Base-by-base conservation (phyloP, 2,113 vertebrate species). In the Zeus faber region DNA sequence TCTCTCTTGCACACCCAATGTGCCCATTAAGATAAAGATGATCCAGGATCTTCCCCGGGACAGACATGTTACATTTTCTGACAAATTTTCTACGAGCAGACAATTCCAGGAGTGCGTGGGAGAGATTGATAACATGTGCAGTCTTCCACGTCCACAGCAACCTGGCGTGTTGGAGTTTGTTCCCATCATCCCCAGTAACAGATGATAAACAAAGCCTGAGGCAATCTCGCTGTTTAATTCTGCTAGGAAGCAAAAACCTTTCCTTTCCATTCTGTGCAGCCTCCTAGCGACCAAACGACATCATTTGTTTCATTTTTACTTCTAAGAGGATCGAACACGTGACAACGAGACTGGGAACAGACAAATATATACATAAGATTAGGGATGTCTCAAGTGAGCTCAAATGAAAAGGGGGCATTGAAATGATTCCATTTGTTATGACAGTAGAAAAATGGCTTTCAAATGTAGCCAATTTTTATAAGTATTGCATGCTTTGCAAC, bases 181-280 rank as follows among this genome's bases (percentile, higher is more conserved):
- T 49, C 41, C 7, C 45, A 53, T 54, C 13, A 18, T 51, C 44
- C 47, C 1, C 35, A 46, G 9, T 35, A 7, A 59, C 33, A 52
- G 25, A 56, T 14, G 52, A 54, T 39, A 58, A 54, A 73, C 54
- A 52, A 52, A 45, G 47, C 5, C 26, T 52, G 16, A 33, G 62
- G 44, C 21, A 31, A 40, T 59, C 6, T 44, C 3, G 18, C 8
- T 26, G 39, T 50, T 51, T 52, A 24, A 18, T 45, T 58, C 44
- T 61, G 47, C 14, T 61, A 33, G 37, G 7, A 58, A 58, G 58
- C 5, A 2, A 31, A 20, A 16, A 14, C n/a, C 21, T 9, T n/a
- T n/a, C n/a, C n/a, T n/a, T n/a, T n/a, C 33, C 9, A 37, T 37
- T 14, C n/a, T n/a, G n/a, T n/a, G n/a, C n/a, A n/a, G 11, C 16